Evolutionary conservation across 2,113 vertebrate species (phyloP).

Genomic region (Arizona elegans): DNA sequence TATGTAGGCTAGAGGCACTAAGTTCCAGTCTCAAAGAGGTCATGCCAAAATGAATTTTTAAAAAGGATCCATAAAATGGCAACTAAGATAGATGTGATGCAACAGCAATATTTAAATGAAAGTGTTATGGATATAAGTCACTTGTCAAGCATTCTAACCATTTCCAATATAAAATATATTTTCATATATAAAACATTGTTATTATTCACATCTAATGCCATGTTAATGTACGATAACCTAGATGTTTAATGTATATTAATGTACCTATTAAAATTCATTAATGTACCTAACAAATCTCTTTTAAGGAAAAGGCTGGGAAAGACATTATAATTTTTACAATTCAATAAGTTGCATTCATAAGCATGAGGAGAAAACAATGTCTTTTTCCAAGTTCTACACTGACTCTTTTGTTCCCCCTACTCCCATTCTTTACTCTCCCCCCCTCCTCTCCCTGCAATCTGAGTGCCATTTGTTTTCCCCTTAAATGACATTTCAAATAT

Average conservation of each 20-base stretch:
- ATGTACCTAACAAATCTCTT: constrained; percentile 72
- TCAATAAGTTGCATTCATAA: constrained; percentile 73
- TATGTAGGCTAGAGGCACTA: constrained; percentile 81
- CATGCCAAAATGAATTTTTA: constrained; percentile 90
- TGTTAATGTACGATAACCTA: constrained; percentile 82
- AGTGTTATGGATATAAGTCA: constrained; percentile 86
- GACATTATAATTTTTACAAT: constrained; percentile 77
- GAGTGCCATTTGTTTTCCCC: constrained; percentile 73
- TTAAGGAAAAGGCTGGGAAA: constrained; percentile 73
- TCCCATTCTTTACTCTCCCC: neutral
- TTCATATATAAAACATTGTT: constrained; percentile 84
- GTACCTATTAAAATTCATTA: constrained; percentile 83
- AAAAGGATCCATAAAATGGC: constrained; percentile 89
- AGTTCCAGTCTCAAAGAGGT: constrained; percentile 83
- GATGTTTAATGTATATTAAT: constrained; percentile 85
- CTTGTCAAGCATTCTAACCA: constrained; percentile 77
- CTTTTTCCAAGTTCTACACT: constrained; percentile 65
- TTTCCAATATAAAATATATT: constrained; percentile 83
- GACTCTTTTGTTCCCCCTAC: neutral
- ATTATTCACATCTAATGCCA: constrained; percentile 79
- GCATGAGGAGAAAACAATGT: constrained; percentile 65
- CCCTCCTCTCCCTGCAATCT: constrained; percentile 51
- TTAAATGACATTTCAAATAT: constrained; percentile 77
- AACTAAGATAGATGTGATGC: constrained; percentile 86
- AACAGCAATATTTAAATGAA: constrained; percentile 93